These are phyloP conservation scores for Blastobasis adustella DNA, from an alignment of 2,888 invertebrate species.

Conservation along the genomic window DNA sequence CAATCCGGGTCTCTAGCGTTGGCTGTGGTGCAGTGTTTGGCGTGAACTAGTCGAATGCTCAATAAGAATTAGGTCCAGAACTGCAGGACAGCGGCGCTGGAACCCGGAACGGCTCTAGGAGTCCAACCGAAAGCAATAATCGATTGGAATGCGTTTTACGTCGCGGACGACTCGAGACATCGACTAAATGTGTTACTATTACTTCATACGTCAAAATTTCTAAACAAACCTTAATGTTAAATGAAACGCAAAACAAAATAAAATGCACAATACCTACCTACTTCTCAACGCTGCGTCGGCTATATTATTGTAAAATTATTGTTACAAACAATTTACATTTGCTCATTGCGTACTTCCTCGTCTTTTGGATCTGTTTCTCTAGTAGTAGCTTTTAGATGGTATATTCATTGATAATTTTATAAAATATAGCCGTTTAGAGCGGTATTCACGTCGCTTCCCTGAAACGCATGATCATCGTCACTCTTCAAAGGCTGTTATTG, in stretches of 20 bases:
- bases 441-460: constrained; percentile 29
- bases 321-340: constrained; percentile 43
- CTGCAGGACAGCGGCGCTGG: too few relatives aligned
- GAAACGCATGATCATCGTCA: constrained; percentile 46
- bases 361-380: constrained; percentile 64
- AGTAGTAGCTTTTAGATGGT: constrained; percentile 49
- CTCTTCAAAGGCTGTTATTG: constrained; percentile 17
- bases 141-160: constrained; percentile 49
- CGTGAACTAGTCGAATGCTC: constrained; percentile 51
- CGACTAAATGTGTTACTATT: constrained; percentile 71
- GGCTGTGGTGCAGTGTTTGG: constrained; percentile 26
- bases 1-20: constrained; percentile 20
- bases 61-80: constrained; percentile 18
- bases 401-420: constrained; percentile 49
- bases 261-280: constrained; percentile 40
- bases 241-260: constrained; percentile 21
- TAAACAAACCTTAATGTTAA: constrained; percentile 21
- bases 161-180: constrained; percentile 58
- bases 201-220: constrained; percentile 51
- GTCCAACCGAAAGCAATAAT: not conserved
- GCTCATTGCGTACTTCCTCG: constrained; percentile 67
- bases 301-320: constrained; percentile 58
- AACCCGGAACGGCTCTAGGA: too few relatives aligned
- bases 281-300: constrained; percentile 40
- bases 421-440: constrained; percentile 38